Conservation (phyloP, 92 coral and sea anemone species). For the Chrysogorgia sp. region DNA sequence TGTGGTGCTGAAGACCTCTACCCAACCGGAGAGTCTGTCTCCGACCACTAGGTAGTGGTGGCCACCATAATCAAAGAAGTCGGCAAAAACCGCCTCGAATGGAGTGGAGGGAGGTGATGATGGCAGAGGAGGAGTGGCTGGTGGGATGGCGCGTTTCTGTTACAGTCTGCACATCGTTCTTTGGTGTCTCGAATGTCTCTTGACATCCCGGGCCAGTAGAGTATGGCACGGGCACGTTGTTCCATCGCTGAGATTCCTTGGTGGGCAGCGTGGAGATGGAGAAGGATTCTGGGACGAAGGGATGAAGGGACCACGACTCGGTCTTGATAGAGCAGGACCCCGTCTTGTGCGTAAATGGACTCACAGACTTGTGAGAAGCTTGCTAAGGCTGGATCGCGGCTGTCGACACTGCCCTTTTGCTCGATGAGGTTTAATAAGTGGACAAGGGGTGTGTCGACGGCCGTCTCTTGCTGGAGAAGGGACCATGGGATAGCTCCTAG, state of each 20-base stretch:
- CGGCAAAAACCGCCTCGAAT: conserved; percentile 54
- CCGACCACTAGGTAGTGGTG: conserved; percentile 41
- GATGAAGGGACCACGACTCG: conserved; percentile 27
- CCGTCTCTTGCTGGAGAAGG: conserved; percentile 27
- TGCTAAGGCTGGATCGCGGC: neutral
- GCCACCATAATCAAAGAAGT: conserved; percentile 46
- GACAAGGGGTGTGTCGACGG: conserved; percentile 6
- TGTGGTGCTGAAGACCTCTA: conserved; percentile 59
- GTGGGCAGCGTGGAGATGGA: conserved; percentile 41
- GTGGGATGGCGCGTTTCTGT: conserved; percentile 55
- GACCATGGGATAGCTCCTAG: conserved; percentile 9
- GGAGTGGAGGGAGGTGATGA: conserved; percentile 55
- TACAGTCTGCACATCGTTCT: conserved; percentile 53
- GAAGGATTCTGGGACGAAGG: conserved; percentile 18
- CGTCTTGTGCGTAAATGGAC: conserved; percentile 31
- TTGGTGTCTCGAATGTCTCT: conserved; percentile 45
- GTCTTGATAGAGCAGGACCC: conserved; percentile 30
- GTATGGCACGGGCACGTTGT: conserved; percentile 30
- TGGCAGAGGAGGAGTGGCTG: conserved; percentile 55
- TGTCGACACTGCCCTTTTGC: neutral
- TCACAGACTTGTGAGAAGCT: conserved; percentile 13
- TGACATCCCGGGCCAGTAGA: conserved; percentile 58
- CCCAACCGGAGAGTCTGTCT: conserved; percentile 69
- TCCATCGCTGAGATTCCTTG: conserved; percentile 37
- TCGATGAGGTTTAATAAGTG: conserved; percentile 25